Evolutionary conservation across 1,140 invertebrate genomes (phyloP).

Genomic region (Zaprionus kolodkinae): DNA sequence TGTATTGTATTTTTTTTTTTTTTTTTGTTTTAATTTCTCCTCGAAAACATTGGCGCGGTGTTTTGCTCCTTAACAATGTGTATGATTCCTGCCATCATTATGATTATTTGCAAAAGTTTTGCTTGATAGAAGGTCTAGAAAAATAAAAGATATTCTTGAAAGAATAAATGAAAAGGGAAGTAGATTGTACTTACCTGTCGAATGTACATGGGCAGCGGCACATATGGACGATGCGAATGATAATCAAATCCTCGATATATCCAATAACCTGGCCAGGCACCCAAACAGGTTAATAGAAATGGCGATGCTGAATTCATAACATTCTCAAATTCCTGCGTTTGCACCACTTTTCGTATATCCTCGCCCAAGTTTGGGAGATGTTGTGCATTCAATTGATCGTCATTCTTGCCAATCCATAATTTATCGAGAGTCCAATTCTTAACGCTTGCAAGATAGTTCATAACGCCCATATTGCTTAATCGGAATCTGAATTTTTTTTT

Average conservation of each 20-base stretch:
- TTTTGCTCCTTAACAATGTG: conserved; percentile 44
- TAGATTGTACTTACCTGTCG: conserved; percentile 49
- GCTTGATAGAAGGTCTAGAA: conserved; percentile 72
- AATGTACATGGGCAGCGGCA: conserved; percentile 66
- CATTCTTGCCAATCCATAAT: neutral
- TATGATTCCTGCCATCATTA: conserved; percentile 60
- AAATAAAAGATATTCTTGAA: neutral
- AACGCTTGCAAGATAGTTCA: conserved; percentile 8
- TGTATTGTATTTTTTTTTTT: no score
- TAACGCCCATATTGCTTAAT: conserved; percentile 43
- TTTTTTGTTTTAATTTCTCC: no score
- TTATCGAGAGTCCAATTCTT: conserved; percentile 35
- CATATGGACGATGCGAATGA: conserved; percentile 55
- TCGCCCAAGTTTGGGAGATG: conserved; percentile 58
- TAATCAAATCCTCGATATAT: conserved; percentile 67
- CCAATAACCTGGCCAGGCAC: conserved; percentile 74
- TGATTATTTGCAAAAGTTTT: conserved; percentile 66
- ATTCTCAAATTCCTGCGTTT: conserved; percentile 49
- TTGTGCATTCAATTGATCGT: neutral
- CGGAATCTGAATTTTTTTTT: neutral
- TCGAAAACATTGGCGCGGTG: conserved; percentile 5
- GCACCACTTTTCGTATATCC: conserved; percentile 56
- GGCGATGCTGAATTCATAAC: conserved; percentile 51
- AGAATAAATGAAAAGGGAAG: no score
- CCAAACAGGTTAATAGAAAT: conserved; percentile 59